phyloP scores from a whole-genome alignment of 2,888 invertebrate genomes.

The Ommatoiulus sabulosus region DNA sequence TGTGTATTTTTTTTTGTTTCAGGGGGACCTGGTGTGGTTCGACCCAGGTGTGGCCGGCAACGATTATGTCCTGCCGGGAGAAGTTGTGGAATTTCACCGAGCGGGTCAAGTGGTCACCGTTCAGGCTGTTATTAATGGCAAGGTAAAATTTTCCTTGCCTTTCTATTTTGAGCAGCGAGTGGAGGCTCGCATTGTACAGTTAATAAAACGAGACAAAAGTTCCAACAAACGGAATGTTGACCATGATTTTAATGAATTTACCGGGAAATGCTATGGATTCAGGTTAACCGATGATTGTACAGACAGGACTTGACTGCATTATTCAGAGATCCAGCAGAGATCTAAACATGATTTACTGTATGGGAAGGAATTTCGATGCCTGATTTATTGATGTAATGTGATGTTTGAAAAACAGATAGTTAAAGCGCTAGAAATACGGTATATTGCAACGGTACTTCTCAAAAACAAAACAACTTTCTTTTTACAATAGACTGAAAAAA shows the following conservation, averaged over 20 bases:
- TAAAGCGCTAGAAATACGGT: too few relatives aligned
- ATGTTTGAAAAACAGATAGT: too few relatives aligned
- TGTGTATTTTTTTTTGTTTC: constrained; percentile 54
- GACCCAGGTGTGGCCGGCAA: constrained; percentile 76
- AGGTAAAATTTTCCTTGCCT: constrained; percentile 60
- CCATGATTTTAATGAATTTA: not conserved
- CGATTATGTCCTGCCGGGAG: constrained; percentile 89
- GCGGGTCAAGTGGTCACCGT: constrained; percentile 91
- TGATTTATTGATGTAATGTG: too few relatives aligned
- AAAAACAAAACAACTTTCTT: too few relatives aligned
- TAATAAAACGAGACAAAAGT: not conserved
- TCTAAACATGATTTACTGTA: too few relatives aligned
- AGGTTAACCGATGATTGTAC: too few relatives aligned
- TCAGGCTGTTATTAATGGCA: constrained; percentile 81
- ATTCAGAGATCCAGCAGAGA: too few relatives aligned
- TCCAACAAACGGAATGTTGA: not conserved
- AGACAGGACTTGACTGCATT: too few relatives aligned
- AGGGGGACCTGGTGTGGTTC: constrained; percentile 94
- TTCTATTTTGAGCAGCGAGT: not conserved
- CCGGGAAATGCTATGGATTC: too few relatives aligned
- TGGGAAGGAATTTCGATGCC: too few relatives aligned
- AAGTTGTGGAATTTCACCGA: constrained; percentile 88
- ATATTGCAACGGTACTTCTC: too few relatives aligned
- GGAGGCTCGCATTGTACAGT: not conserved
- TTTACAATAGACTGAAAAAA: not conserved